Base-by-base conservation (phyloP, 2,113 vertebrate species). In the Dissostichus mawsoni region DNA sequence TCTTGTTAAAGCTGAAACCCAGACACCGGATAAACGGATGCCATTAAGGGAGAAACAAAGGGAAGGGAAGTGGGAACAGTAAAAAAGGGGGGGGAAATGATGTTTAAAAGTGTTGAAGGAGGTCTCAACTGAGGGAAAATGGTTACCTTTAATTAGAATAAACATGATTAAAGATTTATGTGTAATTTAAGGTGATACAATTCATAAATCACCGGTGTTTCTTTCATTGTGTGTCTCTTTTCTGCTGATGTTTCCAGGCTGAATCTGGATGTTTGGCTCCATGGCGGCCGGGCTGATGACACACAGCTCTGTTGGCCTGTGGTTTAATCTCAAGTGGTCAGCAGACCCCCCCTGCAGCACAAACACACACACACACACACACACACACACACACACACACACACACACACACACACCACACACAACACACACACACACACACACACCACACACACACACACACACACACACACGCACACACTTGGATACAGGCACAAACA, bases 281-380 rank as follows among this genome's bases (percentile, higher is more conserved):
- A 66, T 12, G 50, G 76, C 76, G 57, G 69, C 81, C 51, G 68
- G 70, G 73, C 69, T 70, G 89, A 88, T 94, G 90, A 94, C 90
- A 93, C 92, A 93, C 83, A 81, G 62, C 58, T 83, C 89, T 85
- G 93, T 92, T 93, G 93, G 91, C 84, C 86, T 91, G 90, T 90
- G 93, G 90, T 90, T 90, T 92, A 63, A 77, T 91, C 88, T 89
- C 61, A 91, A 90, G 85, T 87, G 88, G 92, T 90, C 89, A 84
- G 78, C 78, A 61, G 58, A 66, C 82, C 69, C 84, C 79, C 84
- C 73, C 73, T 63, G 45, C 63, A 62, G 51, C 69, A 23, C n/a
- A n/a, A n/a, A n/a, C 25, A 67, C 56, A 70, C 68, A 77, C 56
- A 80, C 55, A 82, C 17, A 57, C 52, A 45, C 48, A 58, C 44